Conservation (phyloP, 2,888 invertebrate genomes). For the Tethea ocularis region DNA sequence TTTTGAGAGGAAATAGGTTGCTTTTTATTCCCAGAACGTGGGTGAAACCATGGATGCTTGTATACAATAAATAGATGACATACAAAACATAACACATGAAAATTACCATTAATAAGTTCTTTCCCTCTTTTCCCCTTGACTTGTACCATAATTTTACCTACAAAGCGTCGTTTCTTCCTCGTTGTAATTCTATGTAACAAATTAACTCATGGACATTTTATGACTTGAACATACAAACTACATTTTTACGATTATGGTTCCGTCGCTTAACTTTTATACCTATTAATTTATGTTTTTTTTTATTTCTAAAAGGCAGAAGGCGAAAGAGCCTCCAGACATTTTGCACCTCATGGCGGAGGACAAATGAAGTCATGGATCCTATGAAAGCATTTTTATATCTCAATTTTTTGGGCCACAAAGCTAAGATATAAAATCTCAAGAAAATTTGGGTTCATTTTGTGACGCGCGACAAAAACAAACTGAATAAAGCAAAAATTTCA, state of each 20-base stretch:
- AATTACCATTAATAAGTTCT: too few species aligned
- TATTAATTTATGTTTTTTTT: neutral
- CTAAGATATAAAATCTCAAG: neutral
- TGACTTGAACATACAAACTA: conserved; percentile 19
- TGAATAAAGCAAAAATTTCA: neutral
- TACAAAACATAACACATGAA: neutral
- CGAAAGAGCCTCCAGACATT: neutral
- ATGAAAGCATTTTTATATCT: neutral
- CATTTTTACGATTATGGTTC: neutral
- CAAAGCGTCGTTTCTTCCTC: conserved; percentile 38
- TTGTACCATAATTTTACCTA: conserved; percentile 24
- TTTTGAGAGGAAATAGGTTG: too few species aligned
- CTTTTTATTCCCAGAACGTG: too few species aligned
- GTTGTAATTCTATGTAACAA: conserved; percentile 52
- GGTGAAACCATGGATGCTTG: too few species aligned
- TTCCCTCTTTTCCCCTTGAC: neutral
- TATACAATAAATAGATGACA: too few species aligned
- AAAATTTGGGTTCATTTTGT: neutral
- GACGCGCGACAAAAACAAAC: neutral
- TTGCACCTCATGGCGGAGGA: neutral
- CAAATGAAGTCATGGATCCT: neutral
- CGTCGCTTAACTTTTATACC: neutral
- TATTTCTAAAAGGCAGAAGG: neutral
- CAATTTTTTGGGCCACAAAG: neutral
- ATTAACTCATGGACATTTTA: conserved; percentile 53